A percentile compares a stretch with the other conserved stretches of the same genome.
These are phyloP conservation scores for Myrmophylax atrothorax DNA, from an alignment of 2,113 vertebrate genomes.

Conservation along the genomic window DNA sequence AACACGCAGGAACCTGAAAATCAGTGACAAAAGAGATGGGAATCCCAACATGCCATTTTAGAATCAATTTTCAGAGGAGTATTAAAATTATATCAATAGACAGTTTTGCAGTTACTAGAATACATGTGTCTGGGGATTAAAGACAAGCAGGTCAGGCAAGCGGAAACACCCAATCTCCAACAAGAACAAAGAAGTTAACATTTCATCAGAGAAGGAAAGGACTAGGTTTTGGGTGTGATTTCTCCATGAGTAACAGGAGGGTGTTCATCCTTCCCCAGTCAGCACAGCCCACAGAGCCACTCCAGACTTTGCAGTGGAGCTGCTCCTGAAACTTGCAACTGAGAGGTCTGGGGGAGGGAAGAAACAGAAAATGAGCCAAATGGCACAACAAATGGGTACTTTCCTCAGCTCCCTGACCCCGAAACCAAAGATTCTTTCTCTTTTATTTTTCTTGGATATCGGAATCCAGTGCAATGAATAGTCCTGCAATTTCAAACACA, in stretches of 20 bases:
- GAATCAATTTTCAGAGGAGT: neutral
- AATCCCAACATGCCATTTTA: neutral
- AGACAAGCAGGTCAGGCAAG: neutral
- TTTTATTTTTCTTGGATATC: neutral
- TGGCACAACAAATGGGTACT: neutral
- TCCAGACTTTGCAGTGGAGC: neutral
- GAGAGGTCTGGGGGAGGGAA: neutral
- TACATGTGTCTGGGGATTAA: neutral
- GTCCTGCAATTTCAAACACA: neutral
- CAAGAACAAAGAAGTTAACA: neutral
- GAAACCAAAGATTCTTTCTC: neutral
- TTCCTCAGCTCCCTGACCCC: neutral
- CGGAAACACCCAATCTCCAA: neutral
- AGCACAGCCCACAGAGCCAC: neutral
- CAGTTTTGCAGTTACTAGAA: neutral
- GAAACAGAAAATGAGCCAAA: neutral
- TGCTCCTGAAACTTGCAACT: neutral
- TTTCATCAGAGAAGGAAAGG: neutral
- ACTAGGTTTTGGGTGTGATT: neutral
- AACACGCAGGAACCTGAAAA: neutral
- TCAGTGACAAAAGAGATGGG: neutral
- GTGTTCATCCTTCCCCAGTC: fast-evolving
- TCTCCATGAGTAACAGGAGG: neutral
- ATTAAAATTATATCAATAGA: neutral
- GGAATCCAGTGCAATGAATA: neutral